A percentile compares a stretch with the other conserved stretches of the same genome.
These are phyloP conservation scores for Pempheris klunzingeri DNA, from an alignment of 2,797 vertebrate species.

Conservation along the genomic window DNA sequence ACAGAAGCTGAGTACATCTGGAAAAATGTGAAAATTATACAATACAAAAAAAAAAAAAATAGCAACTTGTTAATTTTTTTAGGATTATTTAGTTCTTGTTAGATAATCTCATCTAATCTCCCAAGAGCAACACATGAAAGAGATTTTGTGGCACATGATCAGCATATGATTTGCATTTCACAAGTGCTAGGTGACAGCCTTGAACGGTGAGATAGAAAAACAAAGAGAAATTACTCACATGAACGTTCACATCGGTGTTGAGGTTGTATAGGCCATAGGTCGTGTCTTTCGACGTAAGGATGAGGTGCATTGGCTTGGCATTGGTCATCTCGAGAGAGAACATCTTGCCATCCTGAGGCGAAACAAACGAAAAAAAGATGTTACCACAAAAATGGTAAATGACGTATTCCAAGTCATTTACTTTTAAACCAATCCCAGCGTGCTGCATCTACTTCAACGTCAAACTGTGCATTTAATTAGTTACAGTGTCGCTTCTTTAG, in stretches of 20 bases:
- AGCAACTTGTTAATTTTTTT: constrained; percentile 23
- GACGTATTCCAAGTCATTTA: neutral
- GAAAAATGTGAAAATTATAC: constrained; percentile 43
- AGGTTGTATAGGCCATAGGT: fast-evolving
- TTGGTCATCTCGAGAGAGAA: constrained; percentile 33
- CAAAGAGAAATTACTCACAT: constrained; percentile 73
- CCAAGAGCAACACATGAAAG: neutral
- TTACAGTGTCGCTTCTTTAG: neutral
- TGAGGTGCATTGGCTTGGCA: constrained; percentile 69
- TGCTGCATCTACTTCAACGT: neutral
- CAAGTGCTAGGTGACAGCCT: neutral
- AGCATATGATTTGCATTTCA: neutral
- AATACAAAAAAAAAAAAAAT: constrained; percentile 21
- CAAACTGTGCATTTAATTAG: constrained; percentile 3
- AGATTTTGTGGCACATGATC: neutral
- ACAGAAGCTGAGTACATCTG: constrained; percentile 55
- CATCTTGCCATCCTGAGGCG: neutral
- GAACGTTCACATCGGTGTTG: constrained; percentile 50
- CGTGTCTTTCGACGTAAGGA: constrained; percentile 48
- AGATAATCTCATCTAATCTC: neutral
- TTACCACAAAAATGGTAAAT: neutral
- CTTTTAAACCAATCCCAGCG: neutral
- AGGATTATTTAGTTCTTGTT: constrained; percentile 13
- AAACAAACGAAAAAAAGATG: constrained; percentile 12
- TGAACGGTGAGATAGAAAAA: neutral